A percentile compares a stretch with the other conserved stretches of the same genome.
Evolutionary conservation across 2,888 invertebrate species (phyloP).

Genomic region (Parapristionchus giblindavisi): DNA sequence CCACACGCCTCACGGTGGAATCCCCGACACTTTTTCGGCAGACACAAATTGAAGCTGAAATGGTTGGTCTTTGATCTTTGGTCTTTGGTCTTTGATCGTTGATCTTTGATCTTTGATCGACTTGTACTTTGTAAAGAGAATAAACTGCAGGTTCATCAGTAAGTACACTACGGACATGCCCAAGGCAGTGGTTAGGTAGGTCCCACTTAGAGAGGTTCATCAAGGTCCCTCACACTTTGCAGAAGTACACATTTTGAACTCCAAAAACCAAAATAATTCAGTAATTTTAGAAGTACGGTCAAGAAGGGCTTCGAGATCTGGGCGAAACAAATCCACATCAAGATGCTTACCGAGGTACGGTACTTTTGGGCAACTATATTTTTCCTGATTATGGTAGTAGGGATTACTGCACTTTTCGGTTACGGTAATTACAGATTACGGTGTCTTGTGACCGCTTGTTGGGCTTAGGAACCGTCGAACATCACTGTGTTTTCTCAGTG

Average conservation of each 20-base stretch:
- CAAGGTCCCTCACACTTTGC: too few relatives aligned
- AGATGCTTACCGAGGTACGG: slow-evolving; percentile 25
- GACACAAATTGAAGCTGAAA: slow-evolving; percentile 53
- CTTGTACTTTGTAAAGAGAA: neutral
- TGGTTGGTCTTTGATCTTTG: slow-evolving; percentile 46
- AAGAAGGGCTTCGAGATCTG: slow-evolving; percentile 78
- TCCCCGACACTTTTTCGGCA: slow-evolving; percentile 46
- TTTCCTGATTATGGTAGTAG: too few relatives aligned
- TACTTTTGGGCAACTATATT: too few relatives aligned
- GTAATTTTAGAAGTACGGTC: slow-evolving; percentile 56
- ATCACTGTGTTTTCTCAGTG: too few relatives aligned
- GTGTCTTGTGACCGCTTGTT: too few relatives aligned
- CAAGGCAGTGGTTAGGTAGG: slow-evolving; percentile 57
- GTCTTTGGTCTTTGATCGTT: neutral
- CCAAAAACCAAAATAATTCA: too few relatives aligned
- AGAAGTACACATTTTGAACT: neutral
- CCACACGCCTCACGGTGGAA: slow-evolving; percentile 51
- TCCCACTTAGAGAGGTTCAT: neutral
- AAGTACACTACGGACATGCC: slow-evolving; percentile 67
- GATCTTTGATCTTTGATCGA: too few relatives aligned
- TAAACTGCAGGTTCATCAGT: slow-evolving; percentile 50
- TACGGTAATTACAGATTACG: too few relatives aligned
- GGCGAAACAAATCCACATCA: slow-evolving; percentile 72
- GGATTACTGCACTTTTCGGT: too few relatives aligned
- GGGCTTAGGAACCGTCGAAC: too few relatives aligned